phyloP scores from a whole-genome alignment of 2,888 invertebrate genomes.

The Tupiocoris notatus region DNA sequence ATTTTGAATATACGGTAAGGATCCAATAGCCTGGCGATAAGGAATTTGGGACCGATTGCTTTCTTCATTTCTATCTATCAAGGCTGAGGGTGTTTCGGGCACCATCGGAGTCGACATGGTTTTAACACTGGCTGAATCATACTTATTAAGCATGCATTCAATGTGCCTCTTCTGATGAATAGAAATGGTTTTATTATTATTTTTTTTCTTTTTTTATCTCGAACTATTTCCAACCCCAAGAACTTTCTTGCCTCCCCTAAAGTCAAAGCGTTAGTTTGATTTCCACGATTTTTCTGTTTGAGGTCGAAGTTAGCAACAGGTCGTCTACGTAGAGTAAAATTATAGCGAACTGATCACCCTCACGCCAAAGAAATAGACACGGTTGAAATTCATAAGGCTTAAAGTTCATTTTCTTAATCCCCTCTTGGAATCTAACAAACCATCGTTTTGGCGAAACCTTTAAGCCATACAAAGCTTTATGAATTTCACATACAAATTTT shows the following conservation, averaged over 20 bases:
- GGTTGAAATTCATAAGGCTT: not conserved
- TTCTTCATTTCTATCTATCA: not conserved
- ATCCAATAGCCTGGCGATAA: conserved; percentile 5
- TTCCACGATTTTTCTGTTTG: not conserved
- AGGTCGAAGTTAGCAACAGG: not conserved
- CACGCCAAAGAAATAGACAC: not conserved
- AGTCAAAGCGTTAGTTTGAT: not conserved
- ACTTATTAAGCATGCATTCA: not conserved
- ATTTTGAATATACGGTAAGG: conserved; percentile 13
- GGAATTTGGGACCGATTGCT: not conserved
- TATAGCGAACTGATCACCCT: not conserved
- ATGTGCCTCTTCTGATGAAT: not conserved
- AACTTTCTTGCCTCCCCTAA: not conserved
- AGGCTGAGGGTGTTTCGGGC: not conserved
- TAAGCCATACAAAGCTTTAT: not conserved
- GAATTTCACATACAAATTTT: not conserved
- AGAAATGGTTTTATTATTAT: not conserved
- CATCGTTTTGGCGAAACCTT: not conserved
- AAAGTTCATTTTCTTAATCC: not conserved
- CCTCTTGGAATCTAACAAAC: not conserved
- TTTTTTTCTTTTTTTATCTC: not conserved
- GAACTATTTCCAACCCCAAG: not conserved
- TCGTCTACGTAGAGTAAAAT: not conserved
- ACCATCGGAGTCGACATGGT: not conserved
- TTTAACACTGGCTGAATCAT: not conserved